phyloP scores from a whole-genome alignment of 2,888 invertebrate genomes.

The Coleophora flavipennella region DNA sequence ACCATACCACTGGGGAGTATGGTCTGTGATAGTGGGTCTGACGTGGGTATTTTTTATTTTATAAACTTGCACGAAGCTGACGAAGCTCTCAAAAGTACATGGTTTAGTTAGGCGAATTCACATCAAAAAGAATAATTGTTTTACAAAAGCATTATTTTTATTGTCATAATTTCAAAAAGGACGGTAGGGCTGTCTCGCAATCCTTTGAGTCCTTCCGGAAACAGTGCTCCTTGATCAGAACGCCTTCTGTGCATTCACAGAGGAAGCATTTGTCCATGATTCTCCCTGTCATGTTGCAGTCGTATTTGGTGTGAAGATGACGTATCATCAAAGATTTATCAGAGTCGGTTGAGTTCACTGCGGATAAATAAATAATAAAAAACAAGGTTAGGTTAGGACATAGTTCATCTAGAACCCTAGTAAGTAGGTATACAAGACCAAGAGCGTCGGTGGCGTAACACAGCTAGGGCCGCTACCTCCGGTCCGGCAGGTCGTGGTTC shows the following conservation, averaged over 20 bases:
- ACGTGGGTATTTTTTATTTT: no score
- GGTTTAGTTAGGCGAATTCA: no score
- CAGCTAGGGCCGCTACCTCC: no score
- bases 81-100: no score
- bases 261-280: neutral
- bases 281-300: neutral
- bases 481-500: no score
- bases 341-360: constrained; percentile 7
- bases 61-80: no score
- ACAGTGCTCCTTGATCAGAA: neutral
- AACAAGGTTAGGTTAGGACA: neutral
- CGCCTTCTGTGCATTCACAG: neutral
- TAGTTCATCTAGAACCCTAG: no score
- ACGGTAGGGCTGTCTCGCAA: neutral
- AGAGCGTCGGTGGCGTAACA: no score
- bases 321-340: neutral
- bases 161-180: neutral
- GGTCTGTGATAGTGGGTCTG: no score
- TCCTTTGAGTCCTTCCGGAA: neutral
- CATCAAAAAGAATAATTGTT: no score
- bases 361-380: constrained; percentile 3
- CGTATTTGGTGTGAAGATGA: neutral
- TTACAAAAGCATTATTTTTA: neutral
- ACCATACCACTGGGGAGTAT: no score
- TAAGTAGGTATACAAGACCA: no score